Percentiles rank a stretch among this genome's conserved stretches.
Conservation (phyloP, 92 coral and sea anemone genomes). For the Parazoanthus swiftii region DNA sequence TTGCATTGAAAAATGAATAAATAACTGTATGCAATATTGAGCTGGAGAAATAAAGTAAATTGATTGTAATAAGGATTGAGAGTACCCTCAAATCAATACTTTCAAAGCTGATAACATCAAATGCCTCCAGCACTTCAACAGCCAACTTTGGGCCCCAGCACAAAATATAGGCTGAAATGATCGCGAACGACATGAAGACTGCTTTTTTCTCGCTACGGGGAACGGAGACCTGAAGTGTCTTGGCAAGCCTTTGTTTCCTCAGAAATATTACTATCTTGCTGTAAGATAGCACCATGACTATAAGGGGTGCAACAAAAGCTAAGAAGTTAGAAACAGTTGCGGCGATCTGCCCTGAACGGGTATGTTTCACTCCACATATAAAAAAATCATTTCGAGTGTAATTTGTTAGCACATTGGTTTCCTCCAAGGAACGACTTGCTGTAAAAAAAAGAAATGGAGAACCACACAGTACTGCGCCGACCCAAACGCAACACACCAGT, state of each 20-base stretch:
- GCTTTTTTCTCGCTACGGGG: constrained; percentile 24
- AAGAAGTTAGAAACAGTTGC: neutral
- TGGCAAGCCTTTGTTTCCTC: neutral
- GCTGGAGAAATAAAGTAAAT: constrained; percentile 26
- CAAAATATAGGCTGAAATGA: constrained; percentile 2
- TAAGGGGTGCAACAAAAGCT: constrained; percentile 2
- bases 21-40: neutral
- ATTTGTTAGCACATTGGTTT: neutral
- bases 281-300: neutral
- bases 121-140: neutral
- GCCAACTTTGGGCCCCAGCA: constrained; percentile 22
- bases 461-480: constrained; percentile 1
- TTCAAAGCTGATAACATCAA: neutral
- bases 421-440: neutral
- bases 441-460: constrained; percentile 1
- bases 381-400: neutral
- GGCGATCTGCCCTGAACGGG: neutral
- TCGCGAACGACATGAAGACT: constrained; percentile 9
- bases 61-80: neutral
- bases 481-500: neutral
- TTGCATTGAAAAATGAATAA: neutral
- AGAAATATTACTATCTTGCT: neutral
- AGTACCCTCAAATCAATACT: neutral
- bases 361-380: neutral
- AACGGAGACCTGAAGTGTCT: constrained; percentile 5